phyloP scores from a whole-genome alignment of 1,140 invertebrate genomes.

The Asbolus verrucosus region DNA sequence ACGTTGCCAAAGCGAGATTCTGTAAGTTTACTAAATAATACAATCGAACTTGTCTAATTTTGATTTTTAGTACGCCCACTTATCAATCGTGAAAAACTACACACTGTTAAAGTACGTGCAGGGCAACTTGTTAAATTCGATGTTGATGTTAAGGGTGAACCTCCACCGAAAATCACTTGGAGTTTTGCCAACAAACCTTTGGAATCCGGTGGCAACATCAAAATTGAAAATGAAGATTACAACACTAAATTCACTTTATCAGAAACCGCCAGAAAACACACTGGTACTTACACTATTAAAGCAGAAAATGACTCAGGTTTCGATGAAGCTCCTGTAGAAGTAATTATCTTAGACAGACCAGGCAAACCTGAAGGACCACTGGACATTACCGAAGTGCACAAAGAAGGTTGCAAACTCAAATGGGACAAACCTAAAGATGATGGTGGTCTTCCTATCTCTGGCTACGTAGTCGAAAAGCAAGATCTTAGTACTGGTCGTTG shows the following conservation, averaged over 20 bases:
- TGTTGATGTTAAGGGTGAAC: conserved; percentile 95
- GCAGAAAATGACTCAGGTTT: conserved; percentile 93
- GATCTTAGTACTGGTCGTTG: conserved; percentile 88
- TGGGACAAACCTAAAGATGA: conserved; percentile 98
- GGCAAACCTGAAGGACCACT: conserved; percentile 94
- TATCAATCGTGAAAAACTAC: conserved; percentile 93
- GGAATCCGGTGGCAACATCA: conserved; percentile 69
- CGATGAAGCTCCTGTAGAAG: conserved; percentile 94
- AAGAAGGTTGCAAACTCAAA: conserved; percentile 93
- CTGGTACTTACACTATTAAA: conserved; percentile 91
- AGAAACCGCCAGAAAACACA: conserved; percentile 84
- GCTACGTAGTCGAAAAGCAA: conserved; percentile 94
- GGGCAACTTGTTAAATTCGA: conserved; percentile 93
- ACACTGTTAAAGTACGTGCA: conserved; percentile 89
- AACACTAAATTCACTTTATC: conserved; percentile 88
- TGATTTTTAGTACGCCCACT: conserved; percentile 82
- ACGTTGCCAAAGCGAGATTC: conserved; percentile 90
- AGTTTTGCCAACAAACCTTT: conserved; percentile 73
- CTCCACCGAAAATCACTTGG: conserved; percentile 94
- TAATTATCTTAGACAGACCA: conserved; percentile 95
- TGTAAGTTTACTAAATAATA: conserved; percentile 71
- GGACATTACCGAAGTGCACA: conserved; percentile 92
- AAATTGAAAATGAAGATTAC: conserved; percentile 94
- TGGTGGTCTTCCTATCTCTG: conserved; percentile 90
- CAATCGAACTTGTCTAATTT: conserved; percentile 3